A percentile compares a stretch with the other conserved stretches of the same genome.
phyloP scores from a whole-genome alignment of 2,888 invertebrate genomes.

The Ochropleura leucogaster region DNA sequence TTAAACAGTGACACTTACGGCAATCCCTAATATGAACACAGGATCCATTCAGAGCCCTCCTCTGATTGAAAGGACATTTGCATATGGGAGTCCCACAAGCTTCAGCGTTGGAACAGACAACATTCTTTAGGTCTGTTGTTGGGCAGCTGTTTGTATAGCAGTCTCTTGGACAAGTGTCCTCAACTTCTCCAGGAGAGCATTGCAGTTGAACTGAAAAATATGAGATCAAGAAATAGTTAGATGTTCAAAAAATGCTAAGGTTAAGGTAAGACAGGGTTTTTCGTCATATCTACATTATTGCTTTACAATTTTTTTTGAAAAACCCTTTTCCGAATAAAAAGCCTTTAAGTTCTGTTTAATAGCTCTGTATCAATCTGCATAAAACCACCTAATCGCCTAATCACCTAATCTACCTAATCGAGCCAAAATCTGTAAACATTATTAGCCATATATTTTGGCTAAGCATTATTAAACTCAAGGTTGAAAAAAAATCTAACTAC shows the following conservation, averaged over 20 bases:
- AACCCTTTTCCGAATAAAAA: conserved; percentile 22
- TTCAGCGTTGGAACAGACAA: conserved; percentile 19
- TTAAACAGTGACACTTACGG: conserved; percentile 68
- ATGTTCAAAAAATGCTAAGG: not conserved
- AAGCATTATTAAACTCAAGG: not conserved
- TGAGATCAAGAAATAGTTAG: not conserved
- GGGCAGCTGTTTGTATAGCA: conserved; percentile 69
- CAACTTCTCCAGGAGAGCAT: conserved; percentile 57
- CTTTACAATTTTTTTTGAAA: conserved; percentile 24
- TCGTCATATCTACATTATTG: not conserved
- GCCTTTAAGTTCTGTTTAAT: too few species aligned
- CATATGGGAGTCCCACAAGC: conserved; percentile 63
- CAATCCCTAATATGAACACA: conserved; percentile 70
- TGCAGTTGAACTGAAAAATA: conserved; percentile 45
- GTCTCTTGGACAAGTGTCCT: conserved; percentile 55
- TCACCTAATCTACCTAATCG: too few species aligned
- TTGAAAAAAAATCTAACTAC: not conserved
- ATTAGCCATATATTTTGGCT: not conserved
- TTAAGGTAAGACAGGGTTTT: not conserved
- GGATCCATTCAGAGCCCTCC: conserved; percentile 66
- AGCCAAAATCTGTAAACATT: not conserved
- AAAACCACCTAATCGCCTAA: too few species aligned
- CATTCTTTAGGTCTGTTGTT: conserved; percentile 42
- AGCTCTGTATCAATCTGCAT: not conserved
- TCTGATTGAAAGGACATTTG: conserved; percentile 69